Percentiles rank a stretch among this genome's conserved stretches.
These are phyloP conservation scores for Parelbella ahira DNA, from an alignment of 2,888 invertebrate species.

Conservation along the genomic window DNA sequence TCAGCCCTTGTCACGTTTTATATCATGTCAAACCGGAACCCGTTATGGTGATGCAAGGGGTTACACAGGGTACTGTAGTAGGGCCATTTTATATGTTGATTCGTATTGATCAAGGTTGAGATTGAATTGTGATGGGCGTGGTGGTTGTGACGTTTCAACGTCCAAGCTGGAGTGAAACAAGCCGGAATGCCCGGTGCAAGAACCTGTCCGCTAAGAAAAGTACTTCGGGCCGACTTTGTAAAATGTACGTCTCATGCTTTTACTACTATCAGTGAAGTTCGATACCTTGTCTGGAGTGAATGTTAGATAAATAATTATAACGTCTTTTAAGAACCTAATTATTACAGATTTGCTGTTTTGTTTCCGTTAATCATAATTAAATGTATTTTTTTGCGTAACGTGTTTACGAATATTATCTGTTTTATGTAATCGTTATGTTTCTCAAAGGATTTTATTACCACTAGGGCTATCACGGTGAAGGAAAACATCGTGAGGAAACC, in stretches of 20 bases:
- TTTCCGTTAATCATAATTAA: too few species aligned
- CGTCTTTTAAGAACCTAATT: too few species aligned
- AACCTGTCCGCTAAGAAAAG: slow-evolving; percentile 63
- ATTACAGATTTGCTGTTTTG: too few species aligned
- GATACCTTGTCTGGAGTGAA: slow-evolving; percentile 27
- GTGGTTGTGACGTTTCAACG: slow-evolving; percentile 40
- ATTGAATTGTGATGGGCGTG: slow-evolving; percentile 37
- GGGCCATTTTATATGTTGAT: slow-evolving; percentile 51
- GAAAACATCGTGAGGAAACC: too few species aligned
- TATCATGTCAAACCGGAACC: slow-evolving; percentile 55
- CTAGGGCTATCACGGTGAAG: too few species aligned
- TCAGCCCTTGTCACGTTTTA: slow-evolving; percentile 67
- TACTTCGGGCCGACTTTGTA: slow-evolving; percentile 59
- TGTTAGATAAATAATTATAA: too few species aligned
- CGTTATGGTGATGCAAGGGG: slow-evolving; percentile 54
- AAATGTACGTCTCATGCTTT: slow-evolving; percentile 59
- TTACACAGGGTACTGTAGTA: slow-evolving; percentile 38
- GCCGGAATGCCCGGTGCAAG: slow-evolving; percentile 68
- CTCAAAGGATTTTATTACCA: too few species aligned
- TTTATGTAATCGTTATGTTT: too few species aligned
- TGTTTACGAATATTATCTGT: too few species aligned
- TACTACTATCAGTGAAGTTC: slow-evolving; percentile 29
- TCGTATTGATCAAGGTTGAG: slow-evolving; percentile 45
- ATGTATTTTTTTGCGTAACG: too few species aligned
- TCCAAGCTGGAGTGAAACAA: slow-evolving; percentile 37